Conservation (phyloP, 2,888 invertebrate genomes). For the Fragum fragum region DNA sequence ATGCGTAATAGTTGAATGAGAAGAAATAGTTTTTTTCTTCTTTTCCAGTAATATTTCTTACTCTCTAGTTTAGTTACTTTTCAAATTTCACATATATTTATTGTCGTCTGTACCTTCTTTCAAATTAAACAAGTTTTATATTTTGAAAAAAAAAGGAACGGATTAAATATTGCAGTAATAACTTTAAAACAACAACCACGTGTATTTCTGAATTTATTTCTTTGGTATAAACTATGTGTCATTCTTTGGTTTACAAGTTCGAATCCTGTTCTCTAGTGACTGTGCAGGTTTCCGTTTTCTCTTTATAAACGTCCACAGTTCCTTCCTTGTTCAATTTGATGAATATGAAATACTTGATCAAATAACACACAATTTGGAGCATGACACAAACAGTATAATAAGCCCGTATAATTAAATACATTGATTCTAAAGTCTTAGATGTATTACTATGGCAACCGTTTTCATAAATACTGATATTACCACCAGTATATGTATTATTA, state of each 20-base stretch:
- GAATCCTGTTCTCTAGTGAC: background rate
- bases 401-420: background rate
- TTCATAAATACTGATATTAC: background rate
- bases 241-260: background rate
- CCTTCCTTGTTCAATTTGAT: constrained; percentile 2
- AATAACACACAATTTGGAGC: constrained; percentile 19
- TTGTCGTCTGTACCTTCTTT: too few species aligned
- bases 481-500: background rate
- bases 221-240: too few species aligned
- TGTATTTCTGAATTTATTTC: too few species aligned
- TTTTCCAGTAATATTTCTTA: too few species aligned
- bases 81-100: too few species aligned
- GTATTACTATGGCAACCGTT: background rate
- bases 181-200: too few species aligned
- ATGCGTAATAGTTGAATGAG: too few species aligned
- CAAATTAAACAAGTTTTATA: too few species aligned
- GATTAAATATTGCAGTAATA: too few species aligned
- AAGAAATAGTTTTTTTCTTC: too few species aligned
- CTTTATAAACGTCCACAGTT: constrained; percentile 7
- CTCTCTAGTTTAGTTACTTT: too few species aligned
- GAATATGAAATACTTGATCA: constrained; percentile 4
- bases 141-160: too few species aligned
- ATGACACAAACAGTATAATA: constrained; percentile 4
- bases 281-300: background rate
- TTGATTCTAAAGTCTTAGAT: background rate